Evolutionary conservation across 2,113 vertebrate genomes (phyloP), one percentile per base, ranked within the genome.

Genomic region (Pontoporia blainvillei): DNA sequence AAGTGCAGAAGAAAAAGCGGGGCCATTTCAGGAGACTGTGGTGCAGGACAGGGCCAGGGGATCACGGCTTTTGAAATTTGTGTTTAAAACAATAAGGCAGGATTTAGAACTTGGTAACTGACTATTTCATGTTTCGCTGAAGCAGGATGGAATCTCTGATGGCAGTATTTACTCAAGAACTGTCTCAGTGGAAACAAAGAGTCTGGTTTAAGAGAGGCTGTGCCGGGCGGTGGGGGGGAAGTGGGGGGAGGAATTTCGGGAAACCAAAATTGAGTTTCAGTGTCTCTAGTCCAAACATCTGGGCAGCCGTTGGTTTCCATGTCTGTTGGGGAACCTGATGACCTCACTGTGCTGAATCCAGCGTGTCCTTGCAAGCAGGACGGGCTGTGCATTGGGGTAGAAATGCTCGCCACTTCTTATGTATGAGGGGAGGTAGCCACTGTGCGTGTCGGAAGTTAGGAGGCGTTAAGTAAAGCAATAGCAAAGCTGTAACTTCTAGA

Each of bases 41-140:
- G 66, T 34, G 3, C 4, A 1, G 31, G 66, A 13, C 7, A 27
- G 46, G 3, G 39, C 3, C 2, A 57, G 54, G 39, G 34, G 1
- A 3, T 29, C 57, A 8, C 0, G 34, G 20, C 25, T 57, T 36
- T 62, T 49, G 34, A 59, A 21, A 25, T 79, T 49, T 64, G 75
- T 78, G 78, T 83, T 90, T 72, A 61, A 92, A 89, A 95, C 71
- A 89, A n/a, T 39, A 25, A 89, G 59, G 44, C 72, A 90, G 57
- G 54, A 72, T 57, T 85, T 91, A 75, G 92, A 59, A 21, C 29
- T 13, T 11, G 34, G 66, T 62, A 52, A 18, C n/a, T 1, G 46
- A 23, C 52, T 62, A 1, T 1, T 25, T 31, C 4, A 1, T 31
- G 83, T 54, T 89, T 72, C 18, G 64, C 46, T 66, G 66, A 62